Evolutionary conservation across 1,140 invertebrate species (phyloP).

Genomic region (Cyphomyrmex costatus): DNA sequence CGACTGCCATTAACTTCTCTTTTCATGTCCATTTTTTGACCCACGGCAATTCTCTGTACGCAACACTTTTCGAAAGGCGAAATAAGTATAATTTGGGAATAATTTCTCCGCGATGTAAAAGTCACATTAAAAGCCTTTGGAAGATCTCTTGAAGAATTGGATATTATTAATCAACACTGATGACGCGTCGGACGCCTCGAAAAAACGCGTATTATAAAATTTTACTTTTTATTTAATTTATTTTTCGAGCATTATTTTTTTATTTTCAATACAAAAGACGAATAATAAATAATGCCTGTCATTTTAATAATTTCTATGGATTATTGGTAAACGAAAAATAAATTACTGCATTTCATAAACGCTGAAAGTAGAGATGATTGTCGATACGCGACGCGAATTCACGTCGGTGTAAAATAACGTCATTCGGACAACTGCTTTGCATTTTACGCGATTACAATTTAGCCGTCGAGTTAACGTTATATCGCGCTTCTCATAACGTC

Average conservation of each 20-base stretch:
- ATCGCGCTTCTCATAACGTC: constrained; percentile 36
- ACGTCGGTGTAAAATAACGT: constrained; percentile 32
- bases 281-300: constrained; percentile 17
- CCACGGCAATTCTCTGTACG: background rate
- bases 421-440: constrained; percentile 20
- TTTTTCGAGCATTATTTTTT: background rate
- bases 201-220: background rate
- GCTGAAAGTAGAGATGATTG: background rate
- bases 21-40: background rate
- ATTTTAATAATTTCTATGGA: background rate
- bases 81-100: background rate
- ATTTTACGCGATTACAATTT: constrained; percentile 48
- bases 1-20: constrained; percentile 45
- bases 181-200: background rate
- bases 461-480: background rate
- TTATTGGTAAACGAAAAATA: constrained; percentile 20
- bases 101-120: background rate
- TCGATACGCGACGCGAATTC: constrained; percentile 14
- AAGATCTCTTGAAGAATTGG: background rate
- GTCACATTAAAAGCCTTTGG: background rate
- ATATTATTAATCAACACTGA: background rate
- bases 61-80: constrained; percentile 4
- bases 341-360: constrained; percentile 16
- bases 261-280: background rate
- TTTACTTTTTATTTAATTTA: background rate